Base-by-base conservation (phyloP, 2,888 invertebrate species). In the Meganola albula region DNA sequence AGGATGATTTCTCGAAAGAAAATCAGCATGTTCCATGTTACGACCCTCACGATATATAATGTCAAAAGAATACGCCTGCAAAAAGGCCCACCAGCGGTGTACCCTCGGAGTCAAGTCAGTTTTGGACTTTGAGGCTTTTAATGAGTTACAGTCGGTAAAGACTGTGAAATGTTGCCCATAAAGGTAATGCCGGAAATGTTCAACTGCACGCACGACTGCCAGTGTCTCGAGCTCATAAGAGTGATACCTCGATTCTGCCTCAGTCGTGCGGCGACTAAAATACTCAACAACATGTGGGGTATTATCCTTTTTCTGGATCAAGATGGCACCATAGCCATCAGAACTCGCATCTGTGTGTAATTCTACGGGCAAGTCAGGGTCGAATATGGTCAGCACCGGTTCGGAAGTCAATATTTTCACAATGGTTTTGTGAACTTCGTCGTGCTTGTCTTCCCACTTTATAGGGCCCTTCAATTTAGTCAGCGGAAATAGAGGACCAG, bases 301-400 rank as follows among this genome's bases (percentile, higher is more conserved):
- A 4, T 24, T 8, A 2, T 44, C 23, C 9, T 29, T 29, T 12
- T 10, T 49, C 33, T 58, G 60, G 1, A 61, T 41, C 0, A 57
- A 29, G 0, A 57, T 40, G 0, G 52, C 53, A 0, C 56, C 55
- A 12, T 48, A 57, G 2, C 57, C 55, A 0, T 42, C 38, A 2
- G 45, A 23, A n/a, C 56, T 56, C 0, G 58, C 58, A 12, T 56
- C 56, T 0, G 47, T 48, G 8, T 56, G 48, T 0, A 56, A 10
- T 12, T 52, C 51, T 0, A 48, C 23, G 0, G 51, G 46, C 0
- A 29, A 7, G 0, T 44, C 32, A 0, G 43, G 55, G 10, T 57
- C 32, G 16, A 49, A 53, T 1, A 59, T 47, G 0, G 43, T 45
- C 1, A 58, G 18, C 1, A 53, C 53, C 0, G 56, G 54, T 6